Evolutionary conservation across 1,140 invertebrate genomes (phyloP).

Genomic region (Camponotus floridanus): DNA sequence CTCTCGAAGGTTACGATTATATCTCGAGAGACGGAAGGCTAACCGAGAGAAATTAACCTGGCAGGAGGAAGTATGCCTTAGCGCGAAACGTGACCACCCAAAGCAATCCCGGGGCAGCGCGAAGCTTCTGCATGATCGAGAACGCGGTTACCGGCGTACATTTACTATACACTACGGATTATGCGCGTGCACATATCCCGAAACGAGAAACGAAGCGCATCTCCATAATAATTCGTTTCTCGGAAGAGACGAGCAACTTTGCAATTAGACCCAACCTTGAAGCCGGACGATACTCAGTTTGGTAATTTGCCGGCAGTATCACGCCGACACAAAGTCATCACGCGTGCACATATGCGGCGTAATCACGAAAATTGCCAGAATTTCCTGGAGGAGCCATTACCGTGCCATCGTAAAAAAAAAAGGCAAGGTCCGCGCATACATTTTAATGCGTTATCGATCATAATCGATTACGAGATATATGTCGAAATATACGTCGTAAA

Average conservation of each 20-base stretch:
- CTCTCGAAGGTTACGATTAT: constrained; percentile 5
- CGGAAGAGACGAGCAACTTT: constrained; percentile 64
- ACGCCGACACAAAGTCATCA: constrained; percentile 48
- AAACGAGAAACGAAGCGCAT: constrained; percentile 45
- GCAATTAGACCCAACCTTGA: constrained; percentile 64
- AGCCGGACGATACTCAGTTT: constrained; percentile 65
- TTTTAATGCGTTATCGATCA: constrained; percentile 8
- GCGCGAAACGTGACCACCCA: constrained; percentile 58
- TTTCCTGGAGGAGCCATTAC: constrained; percentile 8
- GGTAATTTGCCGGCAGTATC: constrained; percentile 60
- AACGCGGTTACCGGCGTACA: constrained; percentile 16
- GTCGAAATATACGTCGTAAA: not conserved
- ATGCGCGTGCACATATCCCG: not conserved
- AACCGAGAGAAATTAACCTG: constrained; percentile 43
- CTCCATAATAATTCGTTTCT: constrained; percentile 73
- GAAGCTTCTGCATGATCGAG: constrained; percentile 58
- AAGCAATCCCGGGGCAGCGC: constrained; percentile 36
- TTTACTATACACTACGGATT: not conserved
- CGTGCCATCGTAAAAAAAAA: not conserved
- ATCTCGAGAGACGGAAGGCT: constrained; percentile 30
- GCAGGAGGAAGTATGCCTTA: constrained; percentile 54
- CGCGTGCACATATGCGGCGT: constrained; percentile 28
- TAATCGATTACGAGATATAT: constrained; percentile 37
- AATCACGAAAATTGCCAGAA: constrained; percentile 47
- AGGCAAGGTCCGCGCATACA: too few relatives aligned